These are phyloP conservation scores for Augochlorella aurata DNA, from an alignment of 2,888 invertebrate species.

Conservation along the genomic window DNA sequence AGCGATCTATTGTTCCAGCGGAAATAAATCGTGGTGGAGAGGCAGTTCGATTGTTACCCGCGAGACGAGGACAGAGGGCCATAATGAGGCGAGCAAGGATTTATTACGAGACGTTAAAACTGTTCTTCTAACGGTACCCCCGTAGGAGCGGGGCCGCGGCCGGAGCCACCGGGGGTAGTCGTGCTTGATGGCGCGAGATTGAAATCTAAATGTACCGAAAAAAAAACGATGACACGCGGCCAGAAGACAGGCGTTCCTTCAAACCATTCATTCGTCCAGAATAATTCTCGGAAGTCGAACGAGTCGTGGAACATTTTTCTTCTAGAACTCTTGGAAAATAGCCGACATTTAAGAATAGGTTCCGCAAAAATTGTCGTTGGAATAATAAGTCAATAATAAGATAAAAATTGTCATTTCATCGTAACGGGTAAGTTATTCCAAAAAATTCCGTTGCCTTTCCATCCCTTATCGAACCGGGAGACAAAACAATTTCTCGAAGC, in stretches of 20 bases:
- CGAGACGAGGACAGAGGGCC: not conserved
- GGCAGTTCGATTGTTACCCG: conserved; percentile 30
- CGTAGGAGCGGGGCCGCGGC: not conserved
- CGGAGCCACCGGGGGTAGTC: conserved; percentile 16
- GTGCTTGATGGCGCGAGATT: conserved; percentile 27
- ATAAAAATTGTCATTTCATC: too few species aligned
- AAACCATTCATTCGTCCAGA: not conserved
- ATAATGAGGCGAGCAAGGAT: conserved; percentile 30
- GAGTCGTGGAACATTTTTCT: too few species aligned
- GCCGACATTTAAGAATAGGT: too few species aligned
- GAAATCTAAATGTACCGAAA: conserved; percentile 30
- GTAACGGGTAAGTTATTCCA: too few species aligned
- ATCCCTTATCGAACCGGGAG: too few species aligned
- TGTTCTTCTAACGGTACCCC: conserved; percentile 44
- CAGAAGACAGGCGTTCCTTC: not conserved
- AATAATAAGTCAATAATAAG: too few species aligned
- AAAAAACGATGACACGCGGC: not conserved
- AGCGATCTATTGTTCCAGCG: not conserved
- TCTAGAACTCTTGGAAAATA: too few species aligned
- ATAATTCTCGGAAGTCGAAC: too few species aligned
- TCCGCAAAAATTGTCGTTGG: too few species aligned
- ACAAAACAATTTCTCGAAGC: too few species aligned
- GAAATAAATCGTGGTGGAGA: conserved; percentile 19
- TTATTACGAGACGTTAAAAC: conserved; percentile 46
- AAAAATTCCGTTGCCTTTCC: too few species aligned